Percentiles rank a stretch among this genome's conserved stretches.
Evolutionary conservation across 2,888 invertebrate species (phyloP).

Genomic region (Idaea dimidiata): DNA sequence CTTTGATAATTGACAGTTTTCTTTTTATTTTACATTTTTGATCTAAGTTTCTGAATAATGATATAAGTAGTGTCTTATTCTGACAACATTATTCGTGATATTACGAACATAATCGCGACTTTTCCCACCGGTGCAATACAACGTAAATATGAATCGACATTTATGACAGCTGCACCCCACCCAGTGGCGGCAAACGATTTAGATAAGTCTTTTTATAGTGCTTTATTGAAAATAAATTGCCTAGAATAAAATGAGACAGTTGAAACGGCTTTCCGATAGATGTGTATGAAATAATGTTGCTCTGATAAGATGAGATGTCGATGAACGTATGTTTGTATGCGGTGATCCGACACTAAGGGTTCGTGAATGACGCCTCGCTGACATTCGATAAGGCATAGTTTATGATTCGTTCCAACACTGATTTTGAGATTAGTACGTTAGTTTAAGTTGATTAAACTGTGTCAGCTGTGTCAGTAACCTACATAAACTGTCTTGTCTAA

Average conservation of each 20-base stretch:
- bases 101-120: constrained; percentile 17
- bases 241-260: constrained; percentile 79
- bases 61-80: neutral
- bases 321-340: constrained; percentile 62
- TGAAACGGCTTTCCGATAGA: constrained; percentile 79
- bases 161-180: constrained; percentile 71
- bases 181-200: constrained; percentile 69
- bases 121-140: constrained; percentile 54
- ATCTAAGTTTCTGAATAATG: too few relatives aligned
- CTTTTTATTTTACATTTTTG: too few relatives aligned
- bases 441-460: constrained; percentile 10
- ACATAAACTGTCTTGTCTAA: neutral
- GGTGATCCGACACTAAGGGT: constrained; percentile 35
- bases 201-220: constrained; percentile 82
- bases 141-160: constrained; percentile 74
- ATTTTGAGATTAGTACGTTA: neutral
- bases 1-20: too few relatives aligned
- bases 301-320: constrained; percentile 70
- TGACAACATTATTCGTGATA: neutral
- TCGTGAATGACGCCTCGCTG: constrained; percentile 31
- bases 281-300: constrained; percentile 77
- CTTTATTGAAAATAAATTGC: constrained; percentile 82
- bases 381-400: constrained; percentile 32
- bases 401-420: constrained; percentile 15
- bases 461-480: neutral